Evolutionary conservation across 2,888 invertebrate genomes (phyloP), one percentile per base, ranked within the genome.

Genomic region (Lordiphosa andalusiaca): DNA sequence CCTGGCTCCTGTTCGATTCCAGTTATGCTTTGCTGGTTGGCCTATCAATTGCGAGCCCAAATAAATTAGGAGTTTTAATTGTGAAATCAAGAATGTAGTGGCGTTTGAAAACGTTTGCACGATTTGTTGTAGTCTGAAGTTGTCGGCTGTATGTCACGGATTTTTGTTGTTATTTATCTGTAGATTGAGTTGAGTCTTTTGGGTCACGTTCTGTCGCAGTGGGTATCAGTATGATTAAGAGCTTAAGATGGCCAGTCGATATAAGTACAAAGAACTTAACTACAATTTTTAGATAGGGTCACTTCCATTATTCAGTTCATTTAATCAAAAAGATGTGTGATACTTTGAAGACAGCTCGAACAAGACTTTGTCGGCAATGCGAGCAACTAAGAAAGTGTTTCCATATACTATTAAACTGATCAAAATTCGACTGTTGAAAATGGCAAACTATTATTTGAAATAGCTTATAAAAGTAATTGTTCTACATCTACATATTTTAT

Each of bases 151-250:
- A 50, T 78, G 80, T 78, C 80, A 75, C 76, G 83, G 73, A 54
- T 65, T 21, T 38, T 36, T 38, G 52, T 47, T 55, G 52, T 13
- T 47, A 6, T 60, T 69, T 69, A 61, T 73, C 61, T 69, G 50
- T 63, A 30, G 46, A 55, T 73, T n/a, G 42, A 13, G 48, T 39
- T 52, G 16, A 33, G 47, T 49, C 44, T 69, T 44, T 69, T 46
- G 49, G 69, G 83, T 76, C 75, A 76, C 75, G 75, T 76, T 76
- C 63, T 55, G 55, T 60, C 61, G 61, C 42, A 23, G 37, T 49
- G 30, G 33, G 33, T 61, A 35, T 55, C 39, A 38, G 44, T 38
- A 48, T 33, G 48, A 46, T 38, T 37, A 13, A 37, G 12, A 21
- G 30, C 7, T 39, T n/a, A n/a, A 33, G 7, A 33, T 40, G 30